Evolutionary conservation across 2,888 invertebrate species (phyloP), one percentile per base, ranked within the genome.

Genomic region (Pseudococcus viburni): DNA sequence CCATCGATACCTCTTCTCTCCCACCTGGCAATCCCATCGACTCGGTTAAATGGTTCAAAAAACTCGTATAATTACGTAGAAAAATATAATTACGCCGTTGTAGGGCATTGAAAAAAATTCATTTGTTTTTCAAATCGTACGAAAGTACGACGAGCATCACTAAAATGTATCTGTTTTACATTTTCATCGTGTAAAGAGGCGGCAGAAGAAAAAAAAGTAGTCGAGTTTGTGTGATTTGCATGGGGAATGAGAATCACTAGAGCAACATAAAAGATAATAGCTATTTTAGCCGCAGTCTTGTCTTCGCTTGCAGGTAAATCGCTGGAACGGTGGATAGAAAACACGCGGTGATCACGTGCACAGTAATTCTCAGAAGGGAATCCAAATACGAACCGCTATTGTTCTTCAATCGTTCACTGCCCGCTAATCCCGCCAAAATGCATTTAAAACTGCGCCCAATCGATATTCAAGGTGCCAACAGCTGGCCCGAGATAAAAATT

Each of bases 291-390:
- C 64, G 55, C 19, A 59, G 64, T 85, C 64, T 39, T 64, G 85
- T 85, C 85, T 59, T 85, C 85, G 85, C 85, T 85, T 64, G 55
- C 85, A 85, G 85, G 85, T 85, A 85, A 85, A 85, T 55, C 59
- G 85, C 85, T 85, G 85, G 64, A 85, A 42, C 46, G 19, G 85
- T 55, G 55, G 85, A 55, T 59, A 85, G 17, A 84, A 64, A 64
- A 85, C 85, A 85, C 59, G 85, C 85, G 85, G 59, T 42, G 55
- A 85, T 85, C 85, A 85, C 85, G 85, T 85, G 85, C 39, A 39
- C 59, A 85, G 55, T 33, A 9, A 48, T 85, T 85, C 64, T 64
- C 42, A 39, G 85, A 64, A 85, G 59, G 85, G 85, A 42, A 33
- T 64, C 39, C 59, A 42, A 55, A 85, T 42, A 85, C 64, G 26